Evolutionary conservation across 2,797 vertebrate genomes (phyloP).

Genomic region (Sebastolobus altivelis): DNA sequence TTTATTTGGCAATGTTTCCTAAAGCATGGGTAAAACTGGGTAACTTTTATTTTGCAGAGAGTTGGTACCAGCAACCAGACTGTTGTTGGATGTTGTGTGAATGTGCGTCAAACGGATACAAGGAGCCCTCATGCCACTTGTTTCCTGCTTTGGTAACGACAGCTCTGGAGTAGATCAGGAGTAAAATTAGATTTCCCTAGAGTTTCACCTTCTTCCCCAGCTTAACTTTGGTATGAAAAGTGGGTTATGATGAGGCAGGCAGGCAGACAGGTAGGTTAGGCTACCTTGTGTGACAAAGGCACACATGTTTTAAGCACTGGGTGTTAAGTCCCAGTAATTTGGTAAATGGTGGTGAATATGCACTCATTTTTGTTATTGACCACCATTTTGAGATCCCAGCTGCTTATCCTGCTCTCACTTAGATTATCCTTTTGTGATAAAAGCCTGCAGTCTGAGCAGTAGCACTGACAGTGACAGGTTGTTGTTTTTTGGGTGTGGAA

Average conservation of each 20-base stretch:
- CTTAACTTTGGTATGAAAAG: constrained; percentile 4
- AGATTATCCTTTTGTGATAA: constrained; percentile 37
- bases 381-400: constrained; percentile 37
- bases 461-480: neutral
- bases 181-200: constrained; percentile 68
- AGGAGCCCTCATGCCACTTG: neutral
- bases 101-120: neutral
- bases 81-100: neutral
- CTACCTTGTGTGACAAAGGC: neutral
- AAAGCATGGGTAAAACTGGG: neutral
- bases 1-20: neutral
- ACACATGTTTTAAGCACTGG: neutral
- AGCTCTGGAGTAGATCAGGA: constrained; percentile 37
- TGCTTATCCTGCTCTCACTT: constrained; percentile 34
- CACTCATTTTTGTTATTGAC: constrained; percentile 29
- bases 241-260: constrained; percentile 1
- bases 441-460: constrained; percentile 19
- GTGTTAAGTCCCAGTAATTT: constrained; percentile 13
- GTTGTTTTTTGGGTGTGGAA: neutral
- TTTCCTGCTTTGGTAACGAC: constrained; percentile 19
- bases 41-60: neutral
- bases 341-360: constrained; percentile 23
- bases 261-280: neutral
- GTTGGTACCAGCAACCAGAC: neutral
- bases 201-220: constrained; percentile 35